Base-by-base conservation (phyloP, 2,888 invertebrate species). In the Alviniconcha strummeri region DNA sequence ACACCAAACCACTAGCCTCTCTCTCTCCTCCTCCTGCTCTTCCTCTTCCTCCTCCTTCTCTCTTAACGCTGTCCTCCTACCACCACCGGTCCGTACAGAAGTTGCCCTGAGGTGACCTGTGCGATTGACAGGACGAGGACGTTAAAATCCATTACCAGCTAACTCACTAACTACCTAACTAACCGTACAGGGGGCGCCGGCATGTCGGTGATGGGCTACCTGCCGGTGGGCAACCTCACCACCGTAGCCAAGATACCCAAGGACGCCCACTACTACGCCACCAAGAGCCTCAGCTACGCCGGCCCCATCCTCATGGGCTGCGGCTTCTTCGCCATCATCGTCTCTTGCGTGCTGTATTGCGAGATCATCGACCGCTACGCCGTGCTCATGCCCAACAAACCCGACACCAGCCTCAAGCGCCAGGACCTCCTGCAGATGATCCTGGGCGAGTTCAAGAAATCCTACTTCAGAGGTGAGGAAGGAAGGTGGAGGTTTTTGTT, bases 271-370 rank as follows among this genome's bases (percentile, higher is more conserved):
- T 88, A 81, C 78, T 83, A 84, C 74, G 79, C 84, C 11, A 67
- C 85, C 15, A 87, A 87, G 64, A 81, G 83, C 92, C 95, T 98
- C 82, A 97, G 98, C 0, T 99, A 98, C 93, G 97, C 98, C n/a
- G 99, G 99, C 0, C 99, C 99, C 3, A 97, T 98, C 87, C 96
- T 99, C 82, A 99, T 99, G 98, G 99, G 99, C 60, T 96, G 98
- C 86, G 98, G 99, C 94, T 98, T 97, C 96, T 99, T 99, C 93
- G 97, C 98, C 89, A 97, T 99, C 72, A 98, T 99, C 54, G 98
- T 98, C 60, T 98, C 98, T 0, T 98, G 98, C 92, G 99, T 99
- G 82, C 98, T 99, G 97, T 99, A 98, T n/a, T 98, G 99, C 92
- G 99, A 99, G 93, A 98, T 98, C 0, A 95, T 98, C 5, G 99